Base-by-base conservation (phyloP, 2,113 vertebrate genomes). In the Poicephalus meyeri region DNA sequence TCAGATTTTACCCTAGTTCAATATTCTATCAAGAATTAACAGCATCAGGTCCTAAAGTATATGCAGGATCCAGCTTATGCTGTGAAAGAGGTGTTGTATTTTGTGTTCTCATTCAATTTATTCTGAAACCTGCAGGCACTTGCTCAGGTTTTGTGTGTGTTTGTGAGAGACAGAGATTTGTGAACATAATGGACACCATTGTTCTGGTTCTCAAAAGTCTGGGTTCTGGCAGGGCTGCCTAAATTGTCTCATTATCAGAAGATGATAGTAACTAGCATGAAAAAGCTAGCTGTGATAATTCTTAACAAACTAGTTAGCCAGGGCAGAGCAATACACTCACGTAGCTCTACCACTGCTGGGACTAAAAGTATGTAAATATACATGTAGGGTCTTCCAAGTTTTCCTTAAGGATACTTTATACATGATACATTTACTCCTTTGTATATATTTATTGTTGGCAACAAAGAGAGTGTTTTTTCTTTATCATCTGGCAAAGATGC, bases 401-500 rank as follows among this genome's bases (percentile, higher is more conserved):
- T 92, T 93, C 93, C 87, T 92, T 58, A 91, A 53, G 74, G 91
- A 85, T 74, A 46, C 19, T 86, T 95, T 93, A 91, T 74, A 89
- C 65, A 47, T 69, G 28, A 92, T 76, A 89, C 42, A 79, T 72
- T 93, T 90, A 80, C 42, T 92, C 66, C 60, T 91, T 66, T 1
- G 6, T 79, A 91, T 64, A 55, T 61, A 85, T 81, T 91, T 92
- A 65, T 73, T 79, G 39, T 19, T 94, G 76, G 76, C 82, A 91
- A 94, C 61, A 76, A 93, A 86, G 76, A 83, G 33, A 88, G 78
- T 21, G 25, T 60, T 93, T 88, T 70, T 85, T 88, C 88, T 93
- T 82, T 93, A 93, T 93, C 80, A 84, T 79, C 88, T 96, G 93
- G 90, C 69, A 95, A 81, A 87, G 89, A 88, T 25, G 50, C 80